Percentiles rank a stretch among this genome's conserved stretches.
These are phyloP conservation scores for Crossoptilon crossoptilon DNA, from an alignment of 2,797 vertebrate genomes.

Conservation along the genomic window DNA sequence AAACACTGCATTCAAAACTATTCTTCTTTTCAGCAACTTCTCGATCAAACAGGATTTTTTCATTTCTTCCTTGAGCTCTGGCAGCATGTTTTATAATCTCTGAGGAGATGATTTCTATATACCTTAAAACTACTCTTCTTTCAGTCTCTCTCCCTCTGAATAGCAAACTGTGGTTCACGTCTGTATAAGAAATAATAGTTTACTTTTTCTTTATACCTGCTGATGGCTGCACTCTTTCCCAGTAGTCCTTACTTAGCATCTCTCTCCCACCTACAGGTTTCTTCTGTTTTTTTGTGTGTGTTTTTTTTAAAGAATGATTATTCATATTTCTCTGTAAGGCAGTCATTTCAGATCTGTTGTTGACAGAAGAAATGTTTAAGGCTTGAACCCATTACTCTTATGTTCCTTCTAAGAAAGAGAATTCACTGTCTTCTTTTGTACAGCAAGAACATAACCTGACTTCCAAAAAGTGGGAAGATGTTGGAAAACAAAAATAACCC, in stretches of 20 bases:
- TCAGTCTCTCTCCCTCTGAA: not conserved
- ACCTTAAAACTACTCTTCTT: conserved; percentile 7
- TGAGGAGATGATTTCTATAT: conserved; percentile 24
- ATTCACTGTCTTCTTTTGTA: conserved; percentile 3
- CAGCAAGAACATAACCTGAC: not conserved
- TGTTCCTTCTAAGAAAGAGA: conserved; percentile 20
- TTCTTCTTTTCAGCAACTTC: not conserved
- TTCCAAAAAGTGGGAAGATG: not conserved
- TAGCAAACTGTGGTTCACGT: not conserved
- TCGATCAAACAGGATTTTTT: not conserved
- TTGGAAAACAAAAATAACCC: not conserved
- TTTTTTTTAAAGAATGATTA: not conserved
- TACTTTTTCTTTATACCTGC: not conserved
- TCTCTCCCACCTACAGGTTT: conserved; percentile 42
- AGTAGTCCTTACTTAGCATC: conserved; percentile 47
- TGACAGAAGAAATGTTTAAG: conserved; percentile 44
- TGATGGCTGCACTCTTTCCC: conserved; percentile 25
- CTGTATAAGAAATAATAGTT: not conserved
- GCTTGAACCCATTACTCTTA: conserved; percentile 36
- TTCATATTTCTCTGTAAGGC: conserved; percentile 25
- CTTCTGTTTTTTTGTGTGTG: not conserved
- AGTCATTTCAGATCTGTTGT: conserved; percentile 44
- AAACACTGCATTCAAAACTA: not conserved
- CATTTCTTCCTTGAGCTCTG: not conserved
- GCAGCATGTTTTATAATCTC: not conserved